These are phyloP conservation scores for Tribolium freemani DNA, from an alignment of 2,888 invertebrate species.

Conservation along the genomic window DNA sequence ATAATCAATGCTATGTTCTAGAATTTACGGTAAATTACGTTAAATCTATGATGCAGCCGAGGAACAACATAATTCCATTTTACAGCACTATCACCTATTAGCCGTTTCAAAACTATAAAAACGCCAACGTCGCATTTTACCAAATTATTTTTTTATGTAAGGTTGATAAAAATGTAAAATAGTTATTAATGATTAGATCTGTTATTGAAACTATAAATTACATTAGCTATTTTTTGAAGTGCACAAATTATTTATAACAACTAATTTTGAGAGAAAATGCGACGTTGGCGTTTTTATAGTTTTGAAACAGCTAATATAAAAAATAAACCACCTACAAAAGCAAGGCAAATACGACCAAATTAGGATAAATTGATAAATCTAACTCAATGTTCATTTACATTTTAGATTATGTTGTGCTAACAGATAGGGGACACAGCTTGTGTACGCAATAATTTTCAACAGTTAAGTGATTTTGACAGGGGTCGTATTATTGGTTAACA, in stretches of 20 bases:
- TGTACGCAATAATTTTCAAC: slow-evolving; percentile 9
- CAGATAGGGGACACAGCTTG: neutral
- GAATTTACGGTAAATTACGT: slow-evolving; percentile 12
- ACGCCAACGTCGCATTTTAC: too few relatives aligned
- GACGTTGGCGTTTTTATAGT: too few relatives aligned
- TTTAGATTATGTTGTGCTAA: slow-evolving; percentile 6
- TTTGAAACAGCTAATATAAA: too few relatives aligned
- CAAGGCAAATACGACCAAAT: neutral
- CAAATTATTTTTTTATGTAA: too few relatives aligned
- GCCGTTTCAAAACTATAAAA: too few relatives aligned
- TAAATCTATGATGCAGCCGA: neutral
- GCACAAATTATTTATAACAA: too few relatives aligned
- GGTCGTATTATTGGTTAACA: slow-evolving; percentile 4
- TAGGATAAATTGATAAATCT: neutral
- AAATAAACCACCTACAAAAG: neutral
- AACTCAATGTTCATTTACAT: neutral
- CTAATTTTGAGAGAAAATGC: too few relatives aligned
- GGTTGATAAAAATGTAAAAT: too few relatives aligned
- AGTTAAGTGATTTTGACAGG: slow-evolving; percentile 8
- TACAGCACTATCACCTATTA: neutral
- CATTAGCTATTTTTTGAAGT: too few relatives aligned
- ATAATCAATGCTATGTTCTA: slow-evolving; percentile 15
- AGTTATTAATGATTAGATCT: too few relatives aligned
- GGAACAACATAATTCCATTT: neutral
- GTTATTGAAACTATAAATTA: too few relatives aligned